These are phyloP conservation scores for Pleuronectes platessa DNA, from an alignment of 2,113 vertebrate species.

Conservation along the genomic window DNA sequence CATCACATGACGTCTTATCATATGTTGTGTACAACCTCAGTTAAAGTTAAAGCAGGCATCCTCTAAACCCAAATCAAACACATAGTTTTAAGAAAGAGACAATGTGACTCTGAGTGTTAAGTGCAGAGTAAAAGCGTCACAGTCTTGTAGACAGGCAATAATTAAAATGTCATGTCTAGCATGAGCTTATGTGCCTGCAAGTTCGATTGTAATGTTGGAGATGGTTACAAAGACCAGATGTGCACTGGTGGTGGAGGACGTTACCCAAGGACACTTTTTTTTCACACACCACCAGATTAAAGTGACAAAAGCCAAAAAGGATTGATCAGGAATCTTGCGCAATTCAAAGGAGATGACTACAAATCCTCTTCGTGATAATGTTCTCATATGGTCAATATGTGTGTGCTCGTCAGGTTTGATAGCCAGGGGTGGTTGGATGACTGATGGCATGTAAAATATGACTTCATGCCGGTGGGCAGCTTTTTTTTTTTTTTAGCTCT, in stretches of 20 bases:
- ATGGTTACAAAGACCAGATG: conserved; percentile 1
- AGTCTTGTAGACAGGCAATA: not conserved
- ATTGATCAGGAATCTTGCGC: conserved; percentile 1
- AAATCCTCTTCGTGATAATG: conserved; percentile 45
- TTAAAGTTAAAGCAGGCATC: no score
- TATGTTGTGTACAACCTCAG: no score
- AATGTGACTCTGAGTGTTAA: not conserved
- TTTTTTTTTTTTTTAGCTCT: conserved; percentile 64
- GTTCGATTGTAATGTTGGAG: not conserved
- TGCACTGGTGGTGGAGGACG: not conserved
- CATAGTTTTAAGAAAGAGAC: no score
- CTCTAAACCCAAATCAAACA: no score
- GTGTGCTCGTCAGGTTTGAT: conserved; percentile 51
- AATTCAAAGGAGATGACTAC: conserved; percentile 10
- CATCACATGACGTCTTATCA: no score
- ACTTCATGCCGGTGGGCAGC: conserved; percentile 76
- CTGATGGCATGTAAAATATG: conserved; percentile 77
- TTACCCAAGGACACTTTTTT: not conserved
- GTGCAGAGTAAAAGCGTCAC: not conserved
- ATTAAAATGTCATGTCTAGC: not conserved
- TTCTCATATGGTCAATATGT: conserved; percentile 41
- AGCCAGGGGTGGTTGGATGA: conserved; percentile 56
- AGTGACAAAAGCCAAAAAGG: conserved; percentile 1
- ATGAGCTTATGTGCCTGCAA: not conserved
- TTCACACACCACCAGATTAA: conserved; percentile 15